Evolutionary conservation across 2,888 invertebrate species (phyloP).

Genomic region (Drosophila niveifrons): DNA sequence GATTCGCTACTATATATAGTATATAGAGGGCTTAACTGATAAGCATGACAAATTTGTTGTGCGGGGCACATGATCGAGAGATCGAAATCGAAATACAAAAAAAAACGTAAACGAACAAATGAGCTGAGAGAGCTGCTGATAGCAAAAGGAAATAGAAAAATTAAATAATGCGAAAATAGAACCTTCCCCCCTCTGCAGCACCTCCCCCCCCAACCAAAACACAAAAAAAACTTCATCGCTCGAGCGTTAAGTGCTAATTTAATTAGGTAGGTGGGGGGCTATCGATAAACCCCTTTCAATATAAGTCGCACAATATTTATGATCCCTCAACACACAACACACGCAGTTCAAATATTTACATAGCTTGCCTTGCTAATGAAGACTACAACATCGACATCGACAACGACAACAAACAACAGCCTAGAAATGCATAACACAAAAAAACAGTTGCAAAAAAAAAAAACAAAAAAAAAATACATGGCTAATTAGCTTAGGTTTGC

Average conservation of each 20-base stretch:
- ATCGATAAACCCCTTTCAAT: slow-evolving; percentile 16
- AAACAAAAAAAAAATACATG: background rate
- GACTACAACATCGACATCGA: background rate
- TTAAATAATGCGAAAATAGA: background rate
- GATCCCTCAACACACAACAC: slow-evolving; percentile 11
- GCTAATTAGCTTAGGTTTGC: slow-evolving; percentile 11
- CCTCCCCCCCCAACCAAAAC: background rate
- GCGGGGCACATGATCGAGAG: slow-evolving; percentile 70
- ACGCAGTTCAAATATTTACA: slow-evolving; percentile 38
- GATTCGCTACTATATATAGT: background rate
- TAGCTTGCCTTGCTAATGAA: slow-evolving; percentile 26
- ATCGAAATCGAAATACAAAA: slow-evolving; percentile 40
- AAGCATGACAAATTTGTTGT: slow-evolving; percentile 75
- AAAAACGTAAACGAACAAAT: slow-evolving; percentile 9
- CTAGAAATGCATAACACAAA: background rate
- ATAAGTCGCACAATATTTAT: slow-evolving; percentile 25
- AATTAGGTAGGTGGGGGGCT: slow-evolving; percentile 17
- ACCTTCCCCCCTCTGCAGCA: background rate
- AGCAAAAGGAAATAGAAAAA: slow-evolving; percentile 13
- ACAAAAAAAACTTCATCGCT: background rate
- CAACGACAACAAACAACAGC: background rate
- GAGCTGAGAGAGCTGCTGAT: slow-evolving; percentile 21
- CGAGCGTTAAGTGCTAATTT: slow-evolving; percentile 37
- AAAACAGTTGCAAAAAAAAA: slow-evolving; percentile 1
- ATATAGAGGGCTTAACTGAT: slow-evolving; percentile 56